Percentiles rank a stretch among this genome's conserved stretches.
Evolutionary conservation across 2,888 invertebrate species (phyloP).

Genomic region (Ormyrus rosae): DNA sequence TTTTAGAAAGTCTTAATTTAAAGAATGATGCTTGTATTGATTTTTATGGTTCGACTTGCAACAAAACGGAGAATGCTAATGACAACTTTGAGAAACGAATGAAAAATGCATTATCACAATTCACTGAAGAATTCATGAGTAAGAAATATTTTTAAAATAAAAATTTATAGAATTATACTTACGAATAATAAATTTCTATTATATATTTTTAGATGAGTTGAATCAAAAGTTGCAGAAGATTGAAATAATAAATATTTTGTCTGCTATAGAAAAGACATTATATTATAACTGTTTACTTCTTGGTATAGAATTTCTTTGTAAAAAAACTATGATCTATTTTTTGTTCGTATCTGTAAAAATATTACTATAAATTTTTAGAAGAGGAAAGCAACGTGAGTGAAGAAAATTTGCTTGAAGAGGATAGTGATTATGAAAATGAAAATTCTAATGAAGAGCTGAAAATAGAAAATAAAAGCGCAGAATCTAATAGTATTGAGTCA

Average conservation of each 20-base stretch:
- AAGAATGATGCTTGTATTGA: constrained; percentile 10
- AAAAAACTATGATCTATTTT: neutral
- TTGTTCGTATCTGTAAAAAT: neutral
- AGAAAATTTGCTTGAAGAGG: neutral
- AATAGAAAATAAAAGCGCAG: neutral
- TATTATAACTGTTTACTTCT: constrained; percentile 28
- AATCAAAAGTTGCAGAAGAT: neutral
- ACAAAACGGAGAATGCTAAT: neutral
- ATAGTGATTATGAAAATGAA: neutral
- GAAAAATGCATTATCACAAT: neutral
- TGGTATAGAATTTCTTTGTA: constrained; percentile 4
- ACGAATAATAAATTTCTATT: no score
- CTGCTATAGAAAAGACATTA: constrained; percentile 3
- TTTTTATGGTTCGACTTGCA: constrained; percentile 18
- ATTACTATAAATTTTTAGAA: neutral
- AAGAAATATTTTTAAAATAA: no score
- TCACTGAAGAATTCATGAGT: no score
- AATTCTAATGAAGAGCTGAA: neutral
- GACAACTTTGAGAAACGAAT: neutral
- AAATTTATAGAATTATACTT: no score
- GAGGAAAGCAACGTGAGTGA: neutral
- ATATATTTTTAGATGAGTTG: neutral
- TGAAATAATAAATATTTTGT: no score
- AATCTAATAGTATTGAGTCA: neutral
- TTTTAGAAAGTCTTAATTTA: neutral